Evolutionary conservation across 2,797 vertebrate genomes (phyloP).

Genomic region (Lutjanus argentimaculatus): DNA sequence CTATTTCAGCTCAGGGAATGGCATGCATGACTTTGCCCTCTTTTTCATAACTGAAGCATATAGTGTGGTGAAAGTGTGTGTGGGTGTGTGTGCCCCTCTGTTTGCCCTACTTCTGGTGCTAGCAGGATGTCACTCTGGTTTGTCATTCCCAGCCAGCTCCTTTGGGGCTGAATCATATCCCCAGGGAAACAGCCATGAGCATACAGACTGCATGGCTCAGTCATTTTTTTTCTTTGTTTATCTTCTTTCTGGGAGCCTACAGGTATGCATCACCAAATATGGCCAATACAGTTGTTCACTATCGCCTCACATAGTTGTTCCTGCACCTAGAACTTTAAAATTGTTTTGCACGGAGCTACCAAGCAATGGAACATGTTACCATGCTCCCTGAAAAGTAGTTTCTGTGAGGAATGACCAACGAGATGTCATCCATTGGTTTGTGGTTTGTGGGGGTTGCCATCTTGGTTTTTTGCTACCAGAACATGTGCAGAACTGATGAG

Average conservation of each 20-base stretch:
- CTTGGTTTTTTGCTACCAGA: too few relatives aligned
- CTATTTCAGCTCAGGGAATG: conserved; percentile 49
- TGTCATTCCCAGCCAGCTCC: conserved; percentile 60
- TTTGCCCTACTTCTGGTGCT: conserved; percentile 76
- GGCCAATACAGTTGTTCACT: not conserved
- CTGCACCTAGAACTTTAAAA: too few relatives aligned
- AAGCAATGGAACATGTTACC: too few relatives aligned
- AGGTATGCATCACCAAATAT: conserved; percentile 8
- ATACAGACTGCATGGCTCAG: conserved; percentile 17
- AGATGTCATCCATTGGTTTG: too few relatives aligned
- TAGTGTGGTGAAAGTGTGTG: conserved; percentile 48
- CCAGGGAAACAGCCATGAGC: conserved; percentile 35
- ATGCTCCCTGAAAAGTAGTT: too few relatives aligned
- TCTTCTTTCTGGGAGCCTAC: not conserved
- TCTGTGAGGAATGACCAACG: too few relatives aligned
- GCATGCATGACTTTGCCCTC: conserved; percentile 67
- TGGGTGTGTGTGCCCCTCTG: conserved; percentile 40
- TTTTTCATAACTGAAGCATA: conserved; percentile 59
- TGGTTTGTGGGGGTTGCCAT: too few relatives aligned
- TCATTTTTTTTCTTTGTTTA: conserved; percentile 8
- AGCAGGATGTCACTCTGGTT: conserved; percentile 68
- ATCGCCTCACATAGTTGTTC: not conserved
- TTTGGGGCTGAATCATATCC: conserved; percentile 50
- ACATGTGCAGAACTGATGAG: too few relatives aligned
- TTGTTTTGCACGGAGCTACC: too few relatives aligned